These are phyloP conservation scores for Telmatherina bonti DNA, from an alignment of 2,797 vertebrate genomes.

Conservation along the genomic window DNA sequence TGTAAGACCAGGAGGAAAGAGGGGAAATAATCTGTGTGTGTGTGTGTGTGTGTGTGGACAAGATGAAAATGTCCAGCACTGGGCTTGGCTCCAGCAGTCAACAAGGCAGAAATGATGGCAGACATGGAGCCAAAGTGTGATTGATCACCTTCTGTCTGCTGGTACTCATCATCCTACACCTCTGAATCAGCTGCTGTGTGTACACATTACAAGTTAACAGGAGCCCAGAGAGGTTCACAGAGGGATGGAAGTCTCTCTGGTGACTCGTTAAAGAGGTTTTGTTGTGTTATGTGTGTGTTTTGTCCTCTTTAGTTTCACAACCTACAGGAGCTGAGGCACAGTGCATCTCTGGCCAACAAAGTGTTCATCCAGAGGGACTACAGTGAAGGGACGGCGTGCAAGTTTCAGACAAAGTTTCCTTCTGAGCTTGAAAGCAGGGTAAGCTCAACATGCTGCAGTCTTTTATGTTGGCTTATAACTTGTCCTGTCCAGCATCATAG, in stretches of 20 bases:
- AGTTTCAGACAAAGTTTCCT: conserved; percentile 97
- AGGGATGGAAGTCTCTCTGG: conserved; percentile 20
- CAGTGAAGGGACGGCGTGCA: conserved; percentile 94
- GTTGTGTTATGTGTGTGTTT: conserved; percentile 6
- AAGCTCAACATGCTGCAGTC: conserved; percentile 40
- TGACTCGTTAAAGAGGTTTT: conserved; percentile 25
- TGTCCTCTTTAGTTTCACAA: conserved; percentile 81
- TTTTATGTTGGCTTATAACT: too few species aligned
- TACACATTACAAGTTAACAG: conserved; percentile 45
- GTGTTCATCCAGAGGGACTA: conserved; percentile 98
- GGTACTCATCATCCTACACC: conserved; percentile 54
- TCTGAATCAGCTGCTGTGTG: conserved; percentile 58
- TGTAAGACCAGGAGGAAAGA: conserved; percentile 22
- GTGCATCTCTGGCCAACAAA: conserved; percentile 93
- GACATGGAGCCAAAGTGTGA: conserved; percentile 53
- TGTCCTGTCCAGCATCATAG: neutral
- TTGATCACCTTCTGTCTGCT: conserved; percentile 61
- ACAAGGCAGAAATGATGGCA: conserved; percentile 44
- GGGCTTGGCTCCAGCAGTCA: conserved; percentile 70
- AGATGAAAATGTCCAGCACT: conserved; percentile 60
- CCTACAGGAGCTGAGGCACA: conserved; percentile 92
- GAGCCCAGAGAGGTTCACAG: conserved; percentile 1
- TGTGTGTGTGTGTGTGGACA: conserved; percentile 23
- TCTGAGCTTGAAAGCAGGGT: conserved; percentile 96
- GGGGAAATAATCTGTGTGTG: neutral